Percentiles rank a stretch among this genome's conserved stretches.
Evolutionary conservation across 2,797 vertebrate genomes (phyloP).

Genomic region (Sebastes elongatus): DNA sequence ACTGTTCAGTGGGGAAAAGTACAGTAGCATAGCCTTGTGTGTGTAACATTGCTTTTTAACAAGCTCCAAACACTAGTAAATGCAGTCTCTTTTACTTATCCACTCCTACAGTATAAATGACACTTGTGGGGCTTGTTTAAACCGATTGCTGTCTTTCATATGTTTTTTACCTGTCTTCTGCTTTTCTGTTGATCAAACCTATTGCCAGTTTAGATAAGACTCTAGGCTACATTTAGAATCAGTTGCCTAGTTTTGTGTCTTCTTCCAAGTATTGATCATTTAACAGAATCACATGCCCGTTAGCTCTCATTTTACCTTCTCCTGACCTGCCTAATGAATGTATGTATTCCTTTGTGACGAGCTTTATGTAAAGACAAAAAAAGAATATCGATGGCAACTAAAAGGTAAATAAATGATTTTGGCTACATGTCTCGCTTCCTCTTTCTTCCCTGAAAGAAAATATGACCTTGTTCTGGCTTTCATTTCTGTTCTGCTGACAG

Average conservation of each 20-base stretch:
- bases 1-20: conserved; percentile 1
- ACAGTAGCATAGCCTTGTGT: conserved; percentile 2
- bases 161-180: not conserved
- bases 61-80: not conserved
- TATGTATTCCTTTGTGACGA: conserved; percentile 62
- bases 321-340: conserved; percentile 67
- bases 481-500: not conserved
- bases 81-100: not conserved
- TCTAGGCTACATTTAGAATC: conserved; percentile 18
- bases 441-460: not conserved
- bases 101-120: not conserved
- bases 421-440: conserved; percentile 3
- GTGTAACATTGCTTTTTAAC: conserved; percentile 5
- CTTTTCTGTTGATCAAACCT: conserved; percentile 19
- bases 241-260: conserved; percentile 30
- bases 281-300: conserved; percentile 19
- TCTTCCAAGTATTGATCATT: conserved; percentile 7
- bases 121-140: conserved; percentile 11
- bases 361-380: conserved; percentile 61
- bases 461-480: not conserved
- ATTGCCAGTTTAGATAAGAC: conserved; percentile 16
- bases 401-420: conserved; percentile 70
- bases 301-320: conserved; percentile 17
- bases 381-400: conserved; percentile 34
- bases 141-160: not conserved